These are phyloP conservation scores for Amiota minor DNA, from an alignment of 2,888 invertebrate genomes.

Conservation along the genomic window DNA sequence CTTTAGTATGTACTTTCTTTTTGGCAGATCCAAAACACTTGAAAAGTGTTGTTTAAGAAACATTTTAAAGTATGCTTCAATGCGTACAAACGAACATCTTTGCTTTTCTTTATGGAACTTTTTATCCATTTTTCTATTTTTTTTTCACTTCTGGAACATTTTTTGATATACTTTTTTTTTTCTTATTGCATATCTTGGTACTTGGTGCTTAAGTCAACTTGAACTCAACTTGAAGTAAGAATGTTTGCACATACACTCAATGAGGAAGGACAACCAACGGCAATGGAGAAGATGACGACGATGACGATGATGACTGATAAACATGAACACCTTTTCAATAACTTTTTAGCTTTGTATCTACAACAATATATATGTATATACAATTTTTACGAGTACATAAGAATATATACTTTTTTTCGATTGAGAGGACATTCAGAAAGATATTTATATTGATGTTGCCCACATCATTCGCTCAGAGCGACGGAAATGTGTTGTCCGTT, in stretches of 20 bases:
- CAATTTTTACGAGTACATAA: neutral
- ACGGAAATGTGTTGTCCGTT: constrained; percentile 28
- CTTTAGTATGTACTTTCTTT: neutral
- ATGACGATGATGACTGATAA: constrained; percentile 43
- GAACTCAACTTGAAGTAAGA: neutral
- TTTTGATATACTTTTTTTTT: neutral
- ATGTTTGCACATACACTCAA: constrained; percentile 19
- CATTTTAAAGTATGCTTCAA: constrained; percentile 28
- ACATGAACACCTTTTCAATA: constrained; percentile 62
- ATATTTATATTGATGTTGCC: constrained; percentile 16
- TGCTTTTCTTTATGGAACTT: constrained; percentile 2
- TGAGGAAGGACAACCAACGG: neutral
- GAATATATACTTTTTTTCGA: neutral
- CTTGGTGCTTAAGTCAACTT: neutral
- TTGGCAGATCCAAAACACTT: neutral
- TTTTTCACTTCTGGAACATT: neutral
- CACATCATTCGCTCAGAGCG: neutral
- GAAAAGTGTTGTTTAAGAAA: constrained; percentile 29
- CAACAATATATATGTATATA: neutral
- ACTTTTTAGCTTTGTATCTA: constrained; percentile 25
- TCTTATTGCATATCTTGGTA: neutral
- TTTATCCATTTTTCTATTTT: neutral
- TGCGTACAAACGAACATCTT: constrained; percentile 21
- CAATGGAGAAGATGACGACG: neutral
- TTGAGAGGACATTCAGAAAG: constrained; percentile 15